Evolutionary conservation across 2,113 vertebrate genomes (phyloP).

Genomic region (Rhizomys pruinosus): DNA sequence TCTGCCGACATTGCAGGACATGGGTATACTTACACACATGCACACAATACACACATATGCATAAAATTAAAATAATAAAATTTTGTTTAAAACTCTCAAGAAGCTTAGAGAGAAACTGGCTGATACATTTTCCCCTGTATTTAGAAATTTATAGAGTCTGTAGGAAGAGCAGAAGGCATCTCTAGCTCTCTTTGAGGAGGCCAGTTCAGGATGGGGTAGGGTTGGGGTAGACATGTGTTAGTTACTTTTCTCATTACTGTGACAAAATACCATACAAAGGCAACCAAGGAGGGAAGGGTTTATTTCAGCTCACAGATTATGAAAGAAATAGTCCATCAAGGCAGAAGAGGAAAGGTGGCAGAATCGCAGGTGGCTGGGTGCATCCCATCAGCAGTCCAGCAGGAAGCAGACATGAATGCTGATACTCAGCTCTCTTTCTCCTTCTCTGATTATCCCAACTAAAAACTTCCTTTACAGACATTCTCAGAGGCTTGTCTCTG

Average conservation of each 20-base stretch:
- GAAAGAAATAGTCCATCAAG: background rate
- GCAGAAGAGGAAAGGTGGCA: background rate
- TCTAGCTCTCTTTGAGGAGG: background rate
- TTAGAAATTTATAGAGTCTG: background rate
- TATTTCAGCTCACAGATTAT: background rate
- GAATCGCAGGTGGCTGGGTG: background rate
- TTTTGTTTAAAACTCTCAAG: background rate
- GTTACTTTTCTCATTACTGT: background rate
- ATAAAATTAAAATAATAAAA: too few species aligned
- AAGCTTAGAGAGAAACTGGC: background rate
- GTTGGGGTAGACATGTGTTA: background rate
- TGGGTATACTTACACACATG: too few species aligned
- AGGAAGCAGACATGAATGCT: background rate
- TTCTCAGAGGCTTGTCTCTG: too few species aligned
- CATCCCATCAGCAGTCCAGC: background rate
- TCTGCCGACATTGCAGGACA: too few species aligned
- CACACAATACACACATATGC: too few species aligned
- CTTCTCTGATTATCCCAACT: background rate
- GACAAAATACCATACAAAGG: background rate
- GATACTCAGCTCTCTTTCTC: background rate
- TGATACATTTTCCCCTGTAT: background rate
- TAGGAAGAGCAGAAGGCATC: background rate
- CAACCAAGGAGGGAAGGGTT: background rate
- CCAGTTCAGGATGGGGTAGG: background rate
- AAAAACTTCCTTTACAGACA: background rate